Evolutionary conservation across 1,140 invertebrate genomes (phyloP).

Genomic region (Nebria ingens): DNA sequence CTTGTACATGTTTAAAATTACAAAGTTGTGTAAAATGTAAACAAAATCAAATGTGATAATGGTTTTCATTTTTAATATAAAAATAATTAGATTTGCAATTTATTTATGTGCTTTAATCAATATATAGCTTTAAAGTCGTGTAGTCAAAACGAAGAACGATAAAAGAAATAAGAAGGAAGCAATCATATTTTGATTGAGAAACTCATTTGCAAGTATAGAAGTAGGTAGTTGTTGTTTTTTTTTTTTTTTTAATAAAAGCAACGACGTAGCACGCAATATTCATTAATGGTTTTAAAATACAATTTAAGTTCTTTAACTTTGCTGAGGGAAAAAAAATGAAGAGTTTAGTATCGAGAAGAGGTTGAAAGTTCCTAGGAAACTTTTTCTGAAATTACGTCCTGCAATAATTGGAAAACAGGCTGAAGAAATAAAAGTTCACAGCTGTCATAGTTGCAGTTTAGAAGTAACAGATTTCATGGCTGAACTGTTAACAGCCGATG

Average conservation of each 20-base stretch:
- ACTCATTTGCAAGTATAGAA: too few relatives aligned
- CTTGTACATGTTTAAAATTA: too few relatives aligned
- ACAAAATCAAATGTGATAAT: too few relatives aligned
- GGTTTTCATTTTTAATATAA: too few relatives aligned
- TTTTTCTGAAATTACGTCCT: constrained; percentile 3
- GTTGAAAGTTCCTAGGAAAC: background rate
- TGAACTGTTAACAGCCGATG: background rate
- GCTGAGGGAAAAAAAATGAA: background rate
- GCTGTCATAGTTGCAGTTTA: background rate
- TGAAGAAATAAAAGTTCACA: constrained; percentile 3
- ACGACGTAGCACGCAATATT: background rate
- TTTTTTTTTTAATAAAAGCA: background rate
- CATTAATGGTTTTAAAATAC: background rate
- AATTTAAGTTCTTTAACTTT: background rate
- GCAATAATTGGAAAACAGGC: constrained; percentile 5
- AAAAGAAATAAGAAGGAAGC: too few relatives aligned
- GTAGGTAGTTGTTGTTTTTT: too few relatives aligned
- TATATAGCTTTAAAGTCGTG: too few relatives aligned
- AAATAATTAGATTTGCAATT: too few relatives aligned
- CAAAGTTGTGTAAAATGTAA: too few relatives aligned
- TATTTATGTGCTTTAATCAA: too few relatives aligned
- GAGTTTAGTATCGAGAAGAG: background rate
- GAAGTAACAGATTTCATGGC: background rate
- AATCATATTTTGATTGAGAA: too few relatives aligned
- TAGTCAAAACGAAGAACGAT: too few relatives aligned